A percentile compares a stretch with the other conserved stretches of the same genome.
Conservation (phyloP, 2,113 vertebrate genomes). For the Litocranius walleri region DNA sequence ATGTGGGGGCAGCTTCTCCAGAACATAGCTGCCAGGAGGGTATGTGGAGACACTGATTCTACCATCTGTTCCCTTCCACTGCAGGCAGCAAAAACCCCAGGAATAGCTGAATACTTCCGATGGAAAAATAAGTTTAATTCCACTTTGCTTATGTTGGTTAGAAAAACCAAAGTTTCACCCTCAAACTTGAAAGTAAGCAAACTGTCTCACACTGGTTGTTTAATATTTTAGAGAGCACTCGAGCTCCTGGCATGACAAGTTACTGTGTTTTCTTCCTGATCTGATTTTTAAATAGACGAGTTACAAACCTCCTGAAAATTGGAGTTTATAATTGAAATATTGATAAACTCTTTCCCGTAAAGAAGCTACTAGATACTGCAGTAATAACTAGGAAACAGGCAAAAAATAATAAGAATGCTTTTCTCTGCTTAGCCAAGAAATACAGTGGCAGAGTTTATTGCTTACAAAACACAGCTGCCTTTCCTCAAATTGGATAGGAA, state of each 20-base stretch:
- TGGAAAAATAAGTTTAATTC: background rate
- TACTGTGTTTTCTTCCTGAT: constrained; percentile 41
- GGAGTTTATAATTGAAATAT: constrained; percentile 76
- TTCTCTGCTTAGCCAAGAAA: constrained; percentile 81
- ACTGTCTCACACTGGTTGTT: background rate
- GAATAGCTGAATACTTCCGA: background rate
- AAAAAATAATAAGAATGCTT: constrained; percentile 72
- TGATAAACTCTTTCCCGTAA: constrained; percentile 76
- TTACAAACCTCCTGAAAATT: constrained; percentile 71
- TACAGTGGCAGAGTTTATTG: constrained; percentile 79
- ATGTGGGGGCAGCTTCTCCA: background rate
- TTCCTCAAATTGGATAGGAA: constrained; percentile 82
- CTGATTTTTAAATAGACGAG: constrained; percentile 71
- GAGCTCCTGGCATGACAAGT: constrained; percentile 37
- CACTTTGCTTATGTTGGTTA: background rate
- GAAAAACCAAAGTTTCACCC: background rate
- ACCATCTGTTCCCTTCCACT: background rate
- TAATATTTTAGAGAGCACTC: background rate
- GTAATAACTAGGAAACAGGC: constrained; percentile 75
- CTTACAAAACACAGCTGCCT: constrained; percentile 83
- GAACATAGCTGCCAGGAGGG: background rate
- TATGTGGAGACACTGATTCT: background rate
- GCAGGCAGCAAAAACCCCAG: background rate
- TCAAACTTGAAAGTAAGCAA: background rate
- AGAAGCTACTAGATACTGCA: constrained; percentile 74